Conservation (phyloP, 2,888 invertebrate species). For the Yponomeuta sedellus region DNA sequence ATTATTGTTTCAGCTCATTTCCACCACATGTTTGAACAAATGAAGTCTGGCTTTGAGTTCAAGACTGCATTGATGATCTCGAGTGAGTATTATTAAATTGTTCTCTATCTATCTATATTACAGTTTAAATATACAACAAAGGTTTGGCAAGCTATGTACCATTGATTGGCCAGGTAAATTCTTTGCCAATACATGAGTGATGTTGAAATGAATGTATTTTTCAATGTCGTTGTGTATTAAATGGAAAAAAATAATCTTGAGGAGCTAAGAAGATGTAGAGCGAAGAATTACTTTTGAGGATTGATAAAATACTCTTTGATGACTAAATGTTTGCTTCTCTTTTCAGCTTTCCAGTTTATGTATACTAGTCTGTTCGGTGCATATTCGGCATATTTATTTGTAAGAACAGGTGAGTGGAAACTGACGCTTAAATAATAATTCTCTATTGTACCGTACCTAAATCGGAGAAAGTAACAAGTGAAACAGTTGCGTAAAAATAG, state of each 20-base stretch:
- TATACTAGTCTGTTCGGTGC: slow-evolving; percentile 96
- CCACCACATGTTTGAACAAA: slow-evolving; percentile 91
- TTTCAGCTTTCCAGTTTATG: slow-evolving; percentile 88
- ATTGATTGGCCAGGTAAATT: too few relatives aligned
- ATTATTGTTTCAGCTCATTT: slow-evolving; percentile 84
- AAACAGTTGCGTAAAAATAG: too few relatives aligned
- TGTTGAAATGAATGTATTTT: too few relatives aligned
- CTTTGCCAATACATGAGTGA: too few relatives aligned
- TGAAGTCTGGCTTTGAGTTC: slow-evolving; percentile 82
- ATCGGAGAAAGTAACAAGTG: too few relatives aligned
- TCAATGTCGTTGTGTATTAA: too few relatives aligned
- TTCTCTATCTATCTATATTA: too few relatives aligned
- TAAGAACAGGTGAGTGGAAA: slow-evolving; percentile 82
- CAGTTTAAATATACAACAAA: slow-evolving; percentile 15
- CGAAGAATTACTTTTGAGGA: too few relatives aligned
- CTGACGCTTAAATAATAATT: not conserved
- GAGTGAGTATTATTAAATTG: slow-evolving; percentile 78
- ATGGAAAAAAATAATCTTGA: not conserved
- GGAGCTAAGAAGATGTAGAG: too few relatives aligned
- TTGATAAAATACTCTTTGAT: not conserved
- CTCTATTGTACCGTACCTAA: too few relatives aligned
- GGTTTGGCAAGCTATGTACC: not conserved
- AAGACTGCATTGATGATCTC: slow-evolving; percentile 83
- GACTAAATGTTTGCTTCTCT: slow-evolving; percentile 18
- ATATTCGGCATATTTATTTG: slow-evolving; percentile 94